A percentile compares a stretch with the other conserved stretches of the same genome.
These are phyloP conservation scores for Drosophila acutilabella DNA, from an alignment of 2,888 invertebrate species.

Conservation along the genomic window DNA sequence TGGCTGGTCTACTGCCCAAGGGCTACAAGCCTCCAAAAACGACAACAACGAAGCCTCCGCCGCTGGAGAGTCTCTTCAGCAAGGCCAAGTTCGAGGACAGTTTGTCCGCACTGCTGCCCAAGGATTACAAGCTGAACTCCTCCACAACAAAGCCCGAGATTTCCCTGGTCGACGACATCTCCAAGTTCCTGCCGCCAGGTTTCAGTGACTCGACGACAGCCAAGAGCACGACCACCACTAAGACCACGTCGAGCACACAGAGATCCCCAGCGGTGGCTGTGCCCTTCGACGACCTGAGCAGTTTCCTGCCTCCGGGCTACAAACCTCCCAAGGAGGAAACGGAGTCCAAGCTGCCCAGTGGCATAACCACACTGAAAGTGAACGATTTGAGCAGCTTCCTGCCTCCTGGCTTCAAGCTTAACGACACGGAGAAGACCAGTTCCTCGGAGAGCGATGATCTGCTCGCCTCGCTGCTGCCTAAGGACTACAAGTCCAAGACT, in stretches of 20 bases:
- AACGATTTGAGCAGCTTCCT: constrained; percentile 88
- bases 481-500: constrained; percentile 86
- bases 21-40: constrained; percentile 87
- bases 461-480: constrained; percentile 86
- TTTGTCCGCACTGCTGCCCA: constrained; percentile 85
- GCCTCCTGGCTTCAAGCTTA: constrained; percentile 87
- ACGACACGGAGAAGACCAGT: constrained; percentile 54
- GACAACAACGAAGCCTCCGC: constrained; percentile 23
- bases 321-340: constrained; percentile 83
- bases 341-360: constrained; percentile 39
- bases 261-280: constrained; percentile 82
- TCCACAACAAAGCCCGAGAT: constrained; percentile 82
- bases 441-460: constrained; percentile 59
- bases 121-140: constrained; percentile 86
- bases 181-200: constrained; percentile 88
- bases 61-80: constrained; percentile 78
- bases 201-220: constrained; percentile 81
- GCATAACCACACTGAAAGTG: constrained; percentile 76
- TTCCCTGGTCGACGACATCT: constrained; percentile 87
- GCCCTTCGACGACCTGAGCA: constrained; percentile 86
- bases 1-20: constrained; percentile 86
- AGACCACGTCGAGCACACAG: constrained; percentile 44
- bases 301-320: constrained; percentile 89
- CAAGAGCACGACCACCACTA: constrained; percentile 53
- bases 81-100: constrained; percentile 83